Evolutionary conservation across 2,113 vertebrate genomes (phyloP).

Genomic region (Marmota monax): DNA sequence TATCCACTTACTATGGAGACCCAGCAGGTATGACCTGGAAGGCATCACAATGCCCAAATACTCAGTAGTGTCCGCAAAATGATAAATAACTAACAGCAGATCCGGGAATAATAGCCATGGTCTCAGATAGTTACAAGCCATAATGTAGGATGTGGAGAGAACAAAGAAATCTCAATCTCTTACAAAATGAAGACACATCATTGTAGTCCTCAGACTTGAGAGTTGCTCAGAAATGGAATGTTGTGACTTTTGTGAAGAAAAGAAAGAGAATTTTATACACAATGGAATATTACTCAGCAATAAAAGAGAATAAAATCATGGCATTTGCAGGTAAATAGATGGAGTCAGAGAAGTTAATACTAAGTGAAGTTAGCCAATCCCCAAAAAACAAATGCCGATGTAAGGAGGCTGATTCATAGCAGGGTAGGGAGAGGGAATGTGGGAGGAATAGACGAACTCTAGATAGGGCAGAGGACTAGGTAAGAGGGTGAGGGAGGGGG

Average conservation of each 20-base stretch:
- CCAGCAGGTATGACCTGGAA: background rate
- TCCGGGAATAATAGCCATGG: background rate
- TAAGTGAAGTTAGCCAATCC: too few species aligned
- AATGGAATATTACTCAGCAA: too few species aligned
- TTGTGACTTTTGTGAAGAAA: background rate
- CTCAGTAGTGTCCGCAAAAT: background rate
- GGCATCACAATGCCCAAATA: background rate
- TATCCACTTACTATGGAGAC: background rate
- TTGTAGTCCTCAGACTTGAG: background rate
- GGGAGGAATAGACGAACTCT: too few species aligned
- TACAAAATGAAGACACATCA: background rate
- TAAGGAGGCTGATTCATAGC: too few species aligned
- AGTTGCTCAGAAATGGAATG: background rate
- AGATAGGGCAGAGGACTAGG: too few species aligned
- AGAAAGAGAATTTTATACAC: background rate
- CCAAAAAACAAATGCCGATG: too few species aligned
- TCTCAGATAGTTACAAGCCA: background rate
- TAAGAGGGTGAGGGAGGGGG: too few species aligned
- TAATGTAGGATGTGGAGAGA: background rate
- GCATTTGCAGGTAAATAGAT: too few species aligned
- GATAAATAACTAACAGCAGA: constrained; percentile 26
- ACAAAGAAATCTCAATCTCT: background rate
- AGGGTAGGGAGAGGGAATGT: too few species aligned
- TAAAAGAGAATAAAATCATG: too few species aligned
- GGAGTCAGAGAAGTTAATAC: too few species aligned